Conservation (phyloP, 2,113 vertebrate genomes). For the Dolichotis patagonum region DNA sequence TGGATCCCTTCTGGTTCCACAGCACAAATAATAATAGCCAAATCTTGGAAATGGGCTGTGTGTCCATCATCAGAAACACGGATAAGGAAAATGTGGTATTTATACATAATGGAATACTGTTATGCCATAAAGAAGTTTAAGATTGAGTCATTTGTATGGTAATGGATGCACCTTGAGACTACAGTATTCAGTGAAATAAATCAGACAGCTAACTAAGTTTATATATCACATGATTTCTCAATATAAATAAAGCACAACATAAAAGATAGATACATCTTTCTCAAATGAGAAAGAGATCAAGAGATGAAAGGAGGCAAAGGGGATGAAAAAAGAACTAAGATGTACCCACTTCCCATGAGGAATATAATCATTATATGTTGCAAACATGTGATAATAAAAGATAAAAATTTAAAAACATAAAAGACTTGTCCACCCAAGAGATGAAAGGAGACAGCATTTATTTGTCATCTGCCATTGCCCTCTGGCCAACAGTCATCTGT, state of each 20-base stretch:
- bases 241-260: too few species aligned
- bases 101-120: neutral
- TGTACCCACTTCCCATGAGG: too few species aligned
- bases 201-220: neutral
- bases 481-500: neutral
- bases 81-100: too few species aligned
- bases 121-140: neutral
- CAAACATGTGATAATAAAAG: too few species aligned
- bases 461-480: neutral
- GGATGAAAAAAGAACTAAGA: too few species aligned
- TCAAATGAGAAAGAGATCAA: too few species aligned
- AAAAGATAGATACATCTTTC: too few species aligned
- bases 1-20: neutral
- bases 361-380: too few species aligned
- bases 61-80: too few species aligned
- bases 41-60: too few species aligned
- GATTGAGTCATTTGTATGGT: neutral
- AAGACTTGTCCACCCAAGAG: neutral
- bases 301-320: too few species aligned
- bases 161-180: neutral
- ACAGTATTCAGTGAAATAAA: neutral
- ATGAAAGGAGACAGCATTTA: neutral
- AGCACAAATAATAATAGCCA: neutral
- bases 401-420: neutral
- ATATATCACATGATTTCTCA: too few species aligned